Conservation (phyloP, 2,113 vertebrate genomes). For the Bos javanicus region DNA sequence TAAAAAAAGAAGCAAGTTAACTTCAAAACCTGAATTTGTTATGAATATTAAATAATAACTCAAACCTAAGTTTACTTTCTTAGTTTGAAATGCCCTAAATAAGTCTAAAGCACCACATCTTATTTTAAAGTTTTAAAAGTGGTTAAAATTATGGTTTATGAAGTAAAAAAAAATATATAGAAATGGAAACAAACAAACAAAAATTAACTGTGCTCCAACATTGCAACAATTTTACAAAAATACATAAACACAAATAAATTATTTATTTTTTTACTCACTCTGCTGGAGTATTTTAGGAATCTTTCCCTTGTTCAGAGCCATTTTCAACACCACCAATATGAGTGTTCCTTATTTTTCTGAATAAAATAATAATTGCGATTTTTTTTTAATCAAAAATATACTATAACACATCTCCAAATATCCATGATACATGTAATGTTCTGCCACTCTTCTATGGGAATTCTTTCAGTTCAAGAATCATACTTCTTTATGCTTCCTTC, state of each 20-base stretch:
- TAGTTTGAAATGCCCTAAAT: not conserved
- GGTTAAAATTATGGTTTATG: not conserved
- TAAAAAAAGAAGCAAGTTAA: not conserved
- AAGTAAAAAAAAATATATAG: not conserved
- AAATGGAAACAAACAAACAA: not conserved
- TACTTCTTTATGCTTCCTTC: not conserved
- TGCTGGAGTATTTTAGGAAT: not conserved
- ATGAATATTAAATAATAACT: not conserved
- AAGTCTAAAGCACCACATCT: not conserved
- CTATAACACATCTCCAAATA: not conserved
- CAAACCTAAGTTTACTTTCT: not conserved
- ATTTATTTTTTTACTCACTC: not conserved
- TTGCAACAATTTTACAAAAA: not conserved
- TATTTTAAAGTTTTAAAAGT: not conserved
- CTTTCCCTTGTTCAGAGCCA: not conserved
- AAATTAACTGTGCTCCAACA: not conserved
- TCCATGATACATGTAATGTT: fast-evolving
- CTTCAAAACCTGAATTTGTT: not conserved
- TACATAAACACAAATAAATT: not conserved
- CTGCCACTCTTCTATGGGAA: not conserved
- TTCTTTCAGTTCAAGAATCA: not conserved
- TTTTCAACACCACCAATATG: not conserved
- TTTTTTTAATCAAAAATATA: not conserved
- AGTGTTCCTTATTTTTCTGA: not conserved
- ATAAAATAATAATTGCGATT: not conserved